Conservation (phyloP, 1,140 invertebrate genomes). For the Conopomorpha cramerella region DNA sequence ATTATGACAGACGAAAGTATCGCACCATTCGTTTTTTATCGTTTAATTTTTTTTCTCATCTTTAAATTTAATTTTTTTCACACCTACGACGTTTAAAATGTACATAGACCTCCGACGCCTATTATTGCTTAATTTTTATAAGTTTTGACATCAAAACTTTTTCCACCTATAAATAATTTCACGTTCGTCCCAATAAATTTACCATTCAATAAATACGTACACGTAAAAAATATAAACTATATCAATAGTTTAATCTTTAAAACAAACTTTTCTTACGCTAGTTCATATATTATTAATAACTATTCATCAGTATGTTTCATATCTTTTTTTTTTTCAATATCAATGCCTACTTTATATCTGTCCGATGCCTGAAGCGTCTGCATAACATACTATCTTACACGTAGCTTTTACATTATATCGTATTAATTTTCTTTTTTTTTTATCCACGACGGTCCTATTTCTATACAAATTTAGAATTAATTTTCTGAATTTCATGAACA, state of each 20-base stretch:
- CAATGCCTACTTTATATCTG: constrained; percentile 60
- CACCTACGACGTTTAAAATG: constrained; percentile 52
- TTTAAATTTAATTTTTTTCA: too few relatives aligned
- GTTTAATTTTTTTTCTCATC: constrained; percentile 1
- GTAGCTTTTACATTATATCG: too few relatives aligned
- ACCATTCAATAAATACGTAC: constrained; percentile 61
- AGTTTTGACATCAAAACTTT: constrained; percentile 56
- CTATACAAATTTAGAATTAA: too few relatives aligned
- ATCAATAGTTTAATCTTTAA: constrained; percentile 61
- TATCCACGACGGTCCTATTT: too few relatives aligned
- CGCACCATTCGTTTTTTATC: constrained; percentile 55
- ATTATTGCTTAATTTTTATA: constrained; percentile 61
- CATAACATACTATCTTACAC: constrained; percentile 27
- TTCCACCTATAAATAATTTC: constrained; percentile 58
- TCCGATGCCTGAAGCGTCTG: constrained; percentile 58
- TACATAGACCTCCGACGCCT: constrained; percentile 52
- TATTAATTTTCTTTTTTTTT: constrained; percentile 37
- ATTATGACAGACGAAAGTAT: constrained; percentile 42
- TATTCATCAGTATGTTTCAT: constrained; percentile 58
- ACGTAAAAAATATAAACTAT: constrained; percentile 62
- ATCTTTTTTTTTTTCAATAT: constrained; percentile 56
- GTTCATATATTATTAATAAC: constrained; percentile 62
- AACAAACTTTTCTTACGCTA: constrained; percentile 54
- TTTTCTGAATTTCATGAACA: constrained; percentile 39
- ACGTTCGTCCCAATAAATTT: constrained; percentile 58